Evolutionary conservation across 1,140 invertebrate species (phyloP), one percentile per base, ranked within the genome.

Genomic region (Berghia stephanieae): DNA sequence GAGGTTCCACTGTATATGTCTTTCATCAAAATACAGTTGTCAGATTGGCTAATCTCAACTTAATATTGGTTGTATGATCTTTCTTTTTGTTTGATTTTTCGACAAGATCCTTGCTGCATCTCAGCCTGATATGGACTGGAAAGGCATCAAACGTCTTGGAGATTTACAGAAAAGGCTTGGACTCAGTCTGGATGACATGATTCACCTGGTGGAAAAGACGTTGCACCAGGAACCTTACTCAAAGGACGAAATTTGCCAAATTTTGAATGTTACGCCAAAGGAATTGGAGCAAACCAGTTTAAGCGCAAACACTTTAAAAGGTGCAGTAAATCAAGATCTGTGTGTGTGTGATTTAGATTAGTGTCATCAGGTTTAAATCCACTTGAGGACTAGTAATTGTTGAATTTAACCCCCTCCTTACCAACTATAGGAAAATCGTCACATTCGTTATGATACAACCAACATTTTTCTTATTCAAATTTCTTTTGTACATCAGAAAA

Each of bases 151-250:
- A 71, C 83, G 83, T 83, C 91, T 97, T 69, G 93, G 92, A 40
- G 93, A 95, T 83, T 84, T 96, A 5, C 95, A 96, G 89, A 89
- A 91, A 75, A 82, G 86, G 4, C 88, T 95, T 21, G 90, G 88
- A 13, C 87, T 92, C 60, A 92, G 89, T 78, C 90, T 96, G 24
- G 86, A 92, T 60, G 92, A 95, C 83, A 94, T 96, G 92, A 89
- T 93, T 67, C 75, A 86, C 8, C 82, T 95, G 40, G 93, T 95
- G 1, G 85, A 92, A 36, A 85, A 92, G 60, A 85, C 91, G 73
- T 88, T 98, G 18, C 93, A 94, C 79, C 90, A 93, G 80, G 91
- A 93, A 43, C 90, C 93, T 0, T 98, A 98, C 84, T 92, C 91
- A 21, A 93, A 94, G 80, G 86, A 92, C 16, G 96, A 98, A 90